Evolutionary conservation across 2,888 invertebrate genomes (phyloP), one percentile per base, ranked within the genome.

Genomic region (Xestobium rufovillosum): DNA sequence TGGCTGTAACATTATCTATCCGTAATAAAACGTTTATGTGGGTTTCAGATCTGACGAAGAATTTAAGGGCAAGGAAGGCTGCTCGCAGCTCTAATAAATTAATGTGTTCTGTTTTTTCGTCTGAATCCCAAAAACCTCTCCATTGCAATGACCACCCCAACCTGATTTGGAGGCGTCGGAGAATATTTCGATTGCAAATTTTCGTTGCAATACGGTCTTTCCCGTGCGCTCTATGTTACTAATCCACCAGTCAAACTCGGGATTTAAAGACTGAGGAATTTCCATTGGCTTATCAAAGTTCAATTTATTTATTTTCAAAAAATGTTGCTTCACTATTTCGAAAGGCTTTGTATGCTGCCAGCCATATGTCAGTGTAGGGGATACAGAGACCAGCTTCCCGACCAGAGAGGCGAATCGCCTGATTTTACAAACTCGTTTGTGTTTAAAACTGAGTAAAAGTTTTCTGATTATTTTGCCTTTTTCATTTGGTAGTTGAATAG

Each of bases 201-300:
- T 36, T 31, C 9, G 3, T n/a, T 28, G 16, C 36, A 12, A 47
- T 38, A 14, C 35, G 26, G 16, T 36, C 39, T 14, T 11, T 25
- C 12, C 34, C 17, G 28, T 3, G 28, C 8, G 14, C 48, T 44
- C n/a, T 38, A 19, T 19, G n/a, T 19, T 41, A 3, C 16, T 14
- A 9, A 30, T 28, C 49, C 48, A 53, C 52, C 50, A 52, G 9
- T 34, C 32, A 23, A 52, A 34, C 13, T 52, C 52, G 9, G 26
- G 15, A 25, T 9, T 13, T 27, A 49, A 11, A 26, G 14, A n/a
- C 14, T n/a, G 6, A n/a, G 38, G 31, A 25, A 44, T 34, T 10
- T 10, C 19, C 26, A 27, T 42, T 29, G 10, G 36, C 15, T n/a
- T 28, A 41, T 43, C 36, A 34, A 36, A 47, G 17, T 35, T 34